phyloP scores from a whole-genome alignment of 1,140 invertebrate species.

The Drosophila mayri region DNA sequence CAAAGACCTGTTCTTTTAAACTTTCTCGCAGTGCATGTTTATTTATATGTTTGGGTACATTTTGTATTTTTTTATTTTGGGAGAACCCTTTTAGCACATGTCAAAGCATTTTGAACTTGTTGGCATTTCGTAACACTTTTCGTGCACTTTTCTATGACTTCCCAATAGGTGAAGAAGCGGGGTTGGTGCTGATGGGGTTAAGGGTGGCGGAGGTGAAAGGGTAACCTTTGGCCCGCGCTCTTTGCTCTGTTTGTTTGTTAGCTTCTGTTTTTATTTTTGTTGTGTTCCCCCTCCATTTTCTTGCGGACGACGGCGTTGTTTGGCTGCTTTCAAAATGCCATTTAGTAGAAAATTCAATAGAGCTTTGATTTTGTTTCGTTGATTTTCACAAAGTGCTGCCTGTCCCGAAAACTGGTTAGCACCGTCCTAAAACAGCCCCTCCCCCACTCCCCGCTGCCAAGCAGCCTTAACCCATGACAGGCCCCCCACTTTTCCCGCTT shows the following conservation, averaged over 20 bases:
- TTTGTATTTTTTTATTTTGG: slow-evolving; percentile 8
- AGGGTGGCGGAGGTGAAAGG: slow-evolving; percentile 15
- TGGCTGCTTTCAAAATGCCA: slow-evolving; percentile 76
- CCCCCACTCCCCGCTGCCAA: neutral
- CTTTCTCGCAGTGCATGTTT: slow-evolving; percentile 18
- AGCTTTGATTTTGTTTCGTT: slow-evolving; percentile 81
- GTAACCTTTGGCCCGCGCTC: slow-evolving; percentile 31
- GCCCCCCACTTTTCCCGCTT: neutral
- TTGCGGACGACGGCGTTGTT: slow-evolving; percentile 45
- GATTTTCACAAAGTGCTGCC: slow-evolving; percentile 77
- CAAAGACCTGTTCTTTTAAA: neutral
- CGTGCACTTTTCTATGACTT: slow-evolving; percentile 72
- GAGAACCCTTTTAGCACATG: slow-evolving; percentile 77
- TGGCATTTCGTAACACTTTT: slow-evolving; percentile 76
- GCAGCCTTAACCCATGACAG: slow-evolving; percentile 11
- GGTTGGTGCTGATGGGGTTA: neutral
- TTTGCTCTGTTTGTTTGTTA: slow-evolving; percentile 31
- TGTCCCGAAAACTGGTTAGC: slow-evolving; percentile 28
- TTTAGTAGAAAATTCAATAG: slow-evolving; percentile 82
- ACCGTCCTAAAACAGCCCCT: slow-evolving; percentile 24
- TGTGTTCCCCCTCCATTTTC: slow-evolving; percentile 27
- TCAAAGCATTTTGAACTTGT: slow-evolving; percentile 78
- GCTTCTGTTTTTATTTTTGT: slow-evolving; percentile 12
- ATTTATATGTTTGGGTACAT: slow-evolving; percentile 22
- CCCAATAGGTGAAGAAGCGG: slow-evolving; percentile 24